Evolutionary conservation across 2,797 vertebrate species (phyloP), one percentile per base, ranked within the genome.

Genomic region (Phoxinus dragarum): DNA sequence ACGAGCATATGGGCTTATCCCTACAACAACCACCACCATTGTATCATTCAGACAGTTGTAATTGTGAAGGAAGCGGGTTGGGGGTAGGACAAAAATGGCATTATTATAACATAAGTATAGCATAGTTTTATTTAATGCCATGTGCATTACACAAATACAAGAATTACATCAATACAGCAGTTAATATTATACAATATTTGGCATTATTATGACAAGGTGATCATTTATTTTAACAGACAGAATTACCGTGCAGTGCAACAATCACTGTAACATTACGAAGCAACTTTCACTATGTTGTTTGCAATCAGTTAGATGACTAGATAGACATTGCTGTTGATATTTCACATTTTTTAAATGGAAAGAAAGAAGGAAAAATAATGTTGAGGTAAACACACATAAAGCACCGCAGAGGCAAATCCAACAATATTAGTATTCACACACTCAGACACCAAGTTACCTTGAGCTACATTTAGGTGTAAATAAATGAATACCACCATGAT

Each of bases 1-100:
- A 83, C 76, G 77, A 72, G 27, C 61, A 74, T 47, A 23, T 12
- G 1, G 14, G 69, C 86, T 86, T 68, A 89, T 89, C 86, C 64
- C 78, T 71, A 82, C 78, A 86, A 81, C 87, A 86, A 89, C 89
- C 85, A 78, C 81, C 69, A 88, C 90, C 86, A 85, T 54, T 52
- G 66, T 38, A 90, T 92, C 84, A 90, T 66, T 69, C 40, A 79
- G 44, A 69, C n/a, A 80, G 64, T 19, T 71, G 31, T 74, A 74
- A 84, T 59, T 68, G 64, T 74, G 44, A 71, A 81, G 27, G 69
- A 10, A 67, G 36, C n/a, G 8, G 61, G 52, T n/a, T 64, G 34
- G 82, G n/a, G 56, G 47, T 72, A 47, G 42, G 83, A 56, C 31
- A 78, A 40, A 64, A 36, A 14, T 1, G 44, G 12, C 44, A 47